Evolutionary conservation across 2,113 vertebrate species (phyloP), one percentile per base, ranked within the genome.

Genomic region (Oreochromis niloticus): DNA sequence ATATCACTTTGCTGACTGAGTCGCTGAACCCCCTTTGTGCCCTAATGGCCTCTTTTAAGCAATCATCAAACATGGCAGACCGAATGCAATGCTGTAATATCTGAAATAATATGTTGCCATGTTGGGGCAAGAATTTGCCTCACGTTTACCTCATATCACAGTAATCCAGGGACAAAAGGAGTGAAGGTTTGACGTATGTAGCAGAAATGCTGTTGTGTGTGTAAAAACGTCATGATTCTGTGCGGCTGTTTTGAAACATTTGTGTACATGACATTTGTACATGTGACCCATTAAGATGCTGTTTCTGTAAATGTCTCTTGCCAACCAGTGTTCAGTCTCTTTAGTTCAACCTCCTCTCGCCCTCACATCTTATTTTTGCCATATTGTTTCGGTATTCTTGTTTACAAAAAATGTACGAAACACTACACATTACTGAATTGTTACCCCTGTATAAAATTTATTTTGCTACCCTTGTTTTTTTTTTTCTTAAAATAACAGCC

Each of bases 1-100:
- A 96, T 93, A n/a, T 87, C 71, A 71, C 85, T 92, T 80, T 84
- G 85, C 89, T 91, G 84, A 89, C 80, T 63, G 87, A 89, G 86
- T 91, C 75, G 87, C 80, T 73, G n/a, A 83, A 66, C 52, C 63
- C 63, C 41, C 71, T 91, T 89, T 87, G 85, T 56, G 48, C 81
- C 89, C 90, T 19, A 24, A 83, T 81, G 85, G 81, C 89, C 91
- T 86, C 61, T 92, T 92, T 81, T 27, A 90, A 90, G 90, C 95
- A 96, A 97, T 96, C 96, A 95, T 88, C 90, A 94, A 95, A 88
- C 93, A 93, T 96, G 97, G 96, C 96, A 96, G 97, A 96, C 96
- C 95, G 90, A 95, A 92, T 73, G 91, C 87, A 90, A 87, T 63
- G 88, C 88, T 93, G 93, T 90, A 85, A 92, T 91, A 93, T 94